Base-by-base conservation (phyloP, 2,113 vertebrate genomes). In the Caranx ignobilis region DNA sequence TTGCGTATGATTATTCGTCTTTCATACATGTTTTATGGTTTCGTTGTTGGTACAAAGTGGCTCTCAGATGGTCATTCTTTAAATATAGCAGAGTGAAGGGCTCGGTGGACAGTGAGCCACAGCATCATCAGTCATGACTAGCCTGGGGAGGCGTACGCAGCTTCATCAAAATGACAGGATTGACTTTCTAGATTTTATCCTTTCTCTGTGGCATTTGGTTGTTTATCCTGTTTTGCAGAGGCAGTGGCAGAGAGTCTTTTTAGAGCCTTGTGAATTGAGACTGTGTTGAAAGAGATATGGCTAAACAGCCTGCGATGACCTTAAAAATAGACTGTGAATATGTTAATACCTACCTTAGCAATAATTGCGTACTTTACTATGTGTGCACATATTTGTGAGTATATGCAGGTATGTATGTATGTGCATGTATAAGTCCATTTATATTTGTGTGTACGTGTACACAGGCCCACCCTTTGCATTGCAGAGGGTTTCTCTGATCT, bases 91-190 rank as follows among this genome's bases (percentile, higher is more conserved):
- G 78, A 82, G 85, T 70, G 77, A 84, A 88, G 82, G 82, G 82
- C 79, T 90, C 73, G 31, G 86, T 86, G 89, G 92, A 88, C 87
- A 87, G 83, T 60, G 1, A 82, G 77, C 77, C 79, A 61, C 80
- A 56, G 74, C 50, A 70, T 80, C 93, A 93, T 93, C 91, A 86
- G 76, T 94, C 91, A 92, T 81, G 82, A 50, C 88, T 65, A 61
- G 91, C 90, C 86, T 32, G 54, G 80, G 90, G 90, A 91, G 84
- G 68, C 82, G 76, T 71, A 68, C 52, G 52, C 84, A 88, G 89
- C 83, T 93, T 93, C 84, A 91, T 94, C 93, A 92, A 90, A 92
- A 91, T 88, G 91, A 93, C 92, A 93, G 83, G 87, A 91, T 86
- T 90, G 91, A 94, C 89, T 90, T 88, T 93, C 81, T 84, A 91